Base-by-base conservation (phyloP, 2,113 vertebrate species). In the Saguinus midas region DNA sequence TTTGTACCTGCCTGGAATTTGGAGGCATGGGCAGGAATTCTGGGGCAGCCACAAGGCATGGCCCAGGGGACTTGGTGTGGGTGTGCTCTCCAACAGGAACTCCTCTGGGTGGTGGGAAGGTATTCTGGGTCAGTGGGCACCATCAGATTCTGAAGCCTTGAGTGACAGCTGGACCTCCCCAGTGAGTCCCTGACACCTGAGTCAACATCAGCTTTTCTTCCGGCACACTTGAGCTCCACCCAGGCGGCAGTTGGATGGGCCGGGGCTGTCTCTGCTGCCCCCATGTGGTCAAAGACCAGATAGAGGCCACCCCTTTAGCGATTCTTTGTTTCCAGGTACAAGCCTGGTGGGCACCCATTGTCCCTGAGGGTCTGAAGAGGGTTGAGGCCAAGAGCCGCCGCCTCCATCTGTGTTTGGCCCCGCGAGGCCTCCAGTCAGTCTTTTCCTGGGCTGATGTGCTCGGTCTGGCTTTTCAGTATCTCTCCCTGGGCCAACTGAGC, bases 251-350 rank as follows among this genome's bases (percentile, higher is more conserved):
- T 20, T 61, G 57, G 12, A 55, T 66, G 72, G 45, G 48, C n/a
- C 4, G 21, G 13, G 35, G 57, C 37, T 43, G 21, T 84, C 92
- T 97, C 94, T 97, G 95, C 92, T 94, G 94, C 94, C 91, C 73
- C 89, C 68, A 2, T 37, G 96, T 95, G 94, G 94, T 40, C 84
- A 94, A 37, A 83, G n/a, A 20, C 43, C 18, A 88, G 81, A 70
- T 70, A 0, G 40, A 20, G 0, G 25, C 27, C 0, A 20, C 37
- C 32, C 29, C 0, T 21, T 48, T 40, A 58, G 2, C 13, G 1
- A 16, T 27, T 48, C 20, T 48, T 14, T 2, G 12, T 76, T 76
- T 70, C 11, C 40, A 16, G n/a, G 12, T 88, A 43, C 40, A 50
- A 70, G 50, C 80, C 68, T 70, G 57, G 78, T 76, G 32, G 72